Evolutionary conservation across 2,888 invertebrate species (phyloP), one percentile per base, ranked within the genome.

Genomic region (Pollenia angustigena): DNA sequence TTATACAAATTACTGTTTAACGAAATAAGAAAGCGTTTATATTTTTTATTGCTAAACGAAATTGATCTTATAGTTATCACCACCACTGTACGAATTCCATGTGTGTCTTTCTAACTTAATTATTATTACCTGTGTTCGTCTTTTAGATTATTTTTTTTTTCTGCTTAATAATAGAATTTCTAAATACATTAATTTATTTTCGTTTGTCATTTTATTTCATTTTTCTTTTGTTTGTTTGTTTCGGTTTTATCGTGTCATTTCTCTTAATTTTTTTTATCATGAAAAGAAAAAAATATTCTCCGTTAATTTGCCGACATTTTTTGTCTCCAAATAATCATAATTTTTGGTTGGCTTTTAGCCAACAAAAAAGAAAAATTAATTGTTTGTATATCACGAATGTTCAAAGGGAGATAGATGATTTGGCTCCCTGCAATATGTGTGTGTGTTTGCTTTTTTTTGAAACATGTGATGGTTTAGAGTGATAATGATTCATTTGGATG

Each of bases 401-500:
- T 80, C 64, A 23, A 10, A 54, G 44, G n/a, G 14, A 50, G 23
- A 62, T 14, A 4, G 42, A 71, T 72, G 23, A 64, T 62, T 12
- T 71, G 71, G 54, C 50, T 23, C 42, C 64, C 52, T 62, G 0
- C 11, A 12, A 12, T 44, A 4, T 64, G 10, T 18, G 16, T 56
- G 18, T 16, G 6, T 44, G 18, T 50, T 9, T 12, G 40, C 11
- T 23, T 1, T 18, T 58, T 68, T 66, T 60, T 68, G 4, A 68
- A n/a, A 52, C 74, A 75, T 75, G 75, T 60, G 81, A 75, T 60
- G 16, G 16, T 44, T 66, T 68, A 16, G 42, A 16, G 52, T 46
- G 23, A 40, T 64, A 75, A 62, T 82, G 75, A 82, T 54, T 82
- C 81, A 82, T 69, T 81, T 32, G 40, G 44, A 52, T 12, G 50